phyloP scores from a whole-genome alignment of 2,113 vertebrate species.

The Rhea pennata region DNA sequence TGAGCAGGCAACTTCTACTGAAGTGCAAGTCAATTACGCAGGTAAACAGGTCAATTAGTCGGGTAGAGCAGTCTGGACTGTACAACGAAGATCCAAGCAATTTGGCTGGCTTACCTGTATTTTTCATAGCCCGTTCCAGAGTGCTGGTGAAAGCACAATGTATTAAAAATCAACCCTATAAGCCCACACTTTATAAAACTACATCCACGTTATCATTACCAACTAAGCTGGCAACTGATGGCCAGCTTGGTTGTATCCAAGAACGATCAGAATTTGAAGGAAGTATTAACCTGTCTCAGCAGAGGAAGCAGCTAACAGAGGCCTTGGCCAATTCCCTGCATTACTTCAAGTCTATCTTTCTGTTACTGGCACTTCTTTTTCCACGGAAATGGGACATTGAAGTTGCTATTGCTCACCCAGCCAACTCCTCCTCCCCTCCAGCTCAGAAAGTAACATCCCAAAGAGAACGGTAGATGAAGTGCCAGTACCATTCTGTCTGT shows the following conservation, averaged over 20 bases:
- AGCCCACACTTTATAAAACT: not conserved
- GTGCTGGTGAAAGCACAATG: not conserved
- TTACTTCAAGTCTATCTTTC: not conserved
- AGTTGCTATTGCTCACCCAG: not conserved
- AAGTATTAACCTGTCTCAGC: not conserved
- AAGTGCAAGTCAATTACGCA: fast-evolving
- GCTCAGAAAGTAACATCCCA: not conserved
- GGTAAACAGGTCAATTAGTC: fast-evolving
- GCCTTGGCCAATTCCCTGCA: not conserved
- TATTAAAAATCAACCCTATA: not conserved
- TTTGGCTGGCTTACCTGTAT: not conserved
- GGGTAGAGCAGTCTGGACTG: not conserved
- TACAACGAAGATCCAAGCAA: not conserved
- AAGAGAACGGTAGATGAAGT: not conserved
- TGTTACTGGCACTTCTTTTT: not conserved
- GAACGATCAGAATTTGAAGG: not conserved
- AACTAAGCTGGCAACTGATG: not conserved
- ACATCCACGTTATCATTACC: not conserved
- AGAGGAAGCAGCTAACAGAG: not conserved
- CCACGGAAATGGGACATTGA: not conserved
- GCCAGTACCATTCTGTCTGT: not conserved
- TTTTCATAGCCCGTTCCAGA: not conserved
- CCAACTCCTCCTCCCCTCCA: not conserved
- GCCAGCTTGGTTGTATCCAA: not conserved
- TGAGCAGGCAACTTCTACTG: not conserved